Evolutionary conservation across 2,888 invertebrate genomes (phyloP).

Genomic region (Caenorhabditis becei): DNA sequence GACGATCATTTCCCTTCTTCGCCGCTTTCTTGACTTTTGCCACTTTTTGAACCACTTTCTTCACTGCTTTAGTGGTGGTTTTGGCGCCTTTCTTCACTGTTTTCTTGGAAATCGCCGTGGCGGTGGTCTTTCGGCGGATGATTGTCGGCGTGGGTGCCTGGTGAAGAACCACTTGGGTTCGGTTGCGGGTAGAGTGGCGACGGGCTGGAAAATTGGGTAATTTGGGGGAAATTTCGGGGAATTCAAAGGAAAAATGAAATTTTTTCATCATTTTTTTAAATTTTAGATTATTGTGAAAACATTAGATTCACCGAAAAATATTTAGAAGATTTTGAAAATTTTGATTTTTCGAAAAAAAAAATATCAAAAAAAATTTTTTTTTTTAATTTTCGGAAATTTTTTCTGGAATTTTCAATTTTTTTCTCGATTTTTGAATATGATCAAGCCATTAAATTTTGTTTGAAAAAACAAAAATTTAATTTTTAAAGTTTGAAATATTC

Average conservation of each 20-base stretch:
- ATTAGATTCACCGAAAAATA: no score
- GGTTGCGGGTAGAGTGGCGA: constrained; percentile 31
- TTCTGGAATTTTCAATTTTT: constrained; percentile 2
- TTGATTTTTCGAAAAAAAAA: not conserved
- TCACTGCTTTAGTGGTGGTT: constrained; percentile 22
- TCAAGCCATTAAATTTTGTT: no score
- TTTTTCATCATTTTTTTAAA: not conserved
- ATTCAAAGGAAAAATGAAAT: not conserved
- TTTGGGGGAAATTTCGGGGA: no score
- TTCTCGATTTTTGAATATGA: not conserved
- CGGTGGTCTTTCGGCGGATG: constrained; percentile 20
- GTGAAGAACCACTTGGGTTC: constrained; percentile 48
- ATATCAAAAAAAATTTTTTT: not conserved
- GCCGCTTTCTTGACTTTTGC: constrained; percentile 27
- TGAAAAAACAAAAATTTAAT: no score
- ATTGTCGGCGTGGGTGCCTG: constrained; percentile 49
- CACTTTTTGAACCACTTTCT: constrained; percentile 22
- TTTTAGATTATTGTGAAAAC: no score
- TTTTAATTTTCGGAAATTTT: no score
- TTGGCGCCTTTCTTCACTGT: constrained; percentile 26
- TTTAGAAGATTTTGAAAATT: constrained; percentile 7
- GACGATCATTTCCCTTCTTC: constrained; percentile 71
- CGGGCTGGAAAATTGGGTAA: constrained; percentile 6
- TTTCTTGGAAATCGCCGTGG: constrained; percentile 23
- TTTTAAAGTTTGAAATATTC: no score